Percentiles rank a stretch among this genome's conserved stretches.
These are phyloP conservation scores for Grantiella picta DNA, from an alignment of 2,113 vertebrate genomes.

Conservation along the genomic window DNA sequence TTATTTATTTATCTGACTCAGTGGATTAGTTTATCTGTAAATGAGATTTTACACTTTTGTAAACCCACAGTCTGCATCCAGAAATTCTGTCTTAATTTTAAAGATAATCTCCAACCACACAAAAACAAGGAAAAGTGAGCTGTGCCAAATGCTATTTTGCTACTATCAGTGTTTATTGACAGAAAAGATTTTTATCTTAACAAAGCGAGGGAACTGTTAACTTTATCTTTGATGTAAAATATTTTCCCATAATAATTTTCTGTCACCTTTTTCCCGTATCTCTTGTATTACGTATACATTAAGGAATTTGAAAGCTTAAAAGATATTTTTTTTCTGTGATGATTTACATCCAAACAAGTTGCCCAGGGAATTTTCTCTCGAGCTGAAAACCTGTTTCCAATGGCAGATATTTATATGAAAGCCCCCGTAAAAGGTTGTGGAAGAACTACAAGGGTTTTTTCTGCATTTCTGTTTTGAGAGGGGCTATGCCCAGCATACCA, in stretches of 20 bases:
- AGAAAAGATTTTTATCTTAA: slow-evolving; percentile 47
- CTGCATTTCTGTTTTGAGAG: slow-evolving; percentile 22
- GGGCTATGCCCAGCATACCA: neutral
- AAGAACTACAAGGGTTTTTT: neutral
- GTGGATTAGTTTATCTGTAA: neutral
- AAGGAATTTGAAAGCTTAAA: slow-evolving; percentile 29
- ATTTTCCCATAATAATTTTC: slow-evolving; percentile 56
- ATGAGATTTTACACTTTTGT: neutral
- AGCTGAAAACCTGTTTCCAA: slow-evolving; percentile 28
- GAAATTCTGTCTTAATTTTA: neutral
- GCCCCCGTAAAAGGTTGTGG: slow-evolving; percentile 34
- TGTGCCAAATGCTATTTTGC: slow-evolving; percentile 28
- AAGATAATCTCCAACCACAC: neutral
- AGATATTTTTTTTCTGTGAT: slow-evolving; percentile 12
- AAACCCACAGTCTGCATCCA: neutral
- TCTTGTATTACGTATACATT: slow-evolving; percentile 18
- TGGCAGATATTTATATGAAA: slow-evolving; percentile 34
- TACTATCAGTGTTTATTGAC: slow-evolving; percentile 8
- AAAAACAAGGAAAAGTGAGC: neutral
- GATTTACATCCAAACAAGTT: slow-evolving; percentile 20
- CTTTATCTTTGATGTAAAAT: slow-evolving; percentile 41
- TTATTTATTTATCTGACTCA: neutral
- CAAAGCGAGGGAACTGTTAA: neutral
- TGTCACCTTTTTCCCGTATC: slow-evolving; percentile 1
- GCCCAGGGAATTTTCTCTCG: neutral